phyloP scores from a whole-genome alignment of 2,113 vertebrate species.

The Felis chaus region DNA sequence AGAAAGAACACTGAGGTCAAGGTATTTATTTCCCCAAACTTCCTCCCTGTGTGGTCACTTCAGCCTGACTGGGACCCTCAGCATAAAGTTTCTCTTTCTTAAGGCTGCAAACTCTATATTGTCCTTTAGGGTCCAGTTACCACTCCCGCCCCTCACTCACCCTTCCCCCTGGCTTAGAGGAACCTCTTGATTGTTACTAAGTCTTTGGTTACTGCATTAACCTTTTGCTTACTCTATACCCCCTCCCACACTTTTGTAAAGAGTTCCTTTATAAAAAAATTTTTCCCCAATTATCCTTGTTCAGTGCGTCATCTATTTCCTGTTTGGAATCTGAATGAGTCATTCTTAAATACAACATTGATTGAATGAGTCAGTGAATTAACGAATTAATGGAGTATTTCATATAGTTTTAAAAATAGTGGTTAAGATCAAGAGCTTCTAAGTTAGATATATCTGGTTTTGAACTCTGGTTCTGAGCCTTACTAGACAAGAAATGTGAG shows the following conservation, averaged over 20 bases:
- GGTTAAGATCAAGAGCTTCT: not conserved
- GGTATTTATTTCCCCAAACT: not conserved
- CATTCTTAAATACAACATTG: conserved; percentile 7
- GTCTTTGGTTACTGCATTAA: not conserved
- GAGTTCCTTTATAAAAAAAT: not conserved
- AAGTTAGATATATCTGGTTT: not conserved
- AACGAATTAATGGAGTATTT: not conserved
- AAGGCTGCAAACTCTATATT: not conserved
- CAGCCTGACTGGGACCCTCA: not conserved
- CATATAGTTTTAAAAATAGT: conserved; percentile 23
- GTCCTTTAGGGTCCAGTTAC: not conserved
- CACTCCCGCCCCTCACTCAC: not conserved
- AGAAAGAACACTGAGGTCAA: not conserved
- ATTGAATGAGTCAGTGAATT: not conserved
- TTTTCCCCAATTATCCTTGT: conserved; percentile 4
- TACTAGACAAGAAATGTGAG: not conserved
- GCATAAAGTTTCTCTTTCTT: not conserved
- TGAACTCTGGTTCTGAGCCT: not conserved
- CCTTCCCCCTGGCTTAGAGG: not conserved
- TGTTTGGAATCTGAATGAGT: not conserved
- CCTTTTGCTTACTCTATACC: not conserved
- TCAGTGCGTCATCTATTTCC: not conserved
- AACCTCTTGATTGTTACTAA: not conserved
- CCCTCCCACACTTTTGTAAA: not conserved
- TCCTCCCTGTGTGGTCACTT: not conserved